Base-by-base conservation (phyloP, 2,797 vertebrate genomes). In the Sorex maritimensis region DNA sequence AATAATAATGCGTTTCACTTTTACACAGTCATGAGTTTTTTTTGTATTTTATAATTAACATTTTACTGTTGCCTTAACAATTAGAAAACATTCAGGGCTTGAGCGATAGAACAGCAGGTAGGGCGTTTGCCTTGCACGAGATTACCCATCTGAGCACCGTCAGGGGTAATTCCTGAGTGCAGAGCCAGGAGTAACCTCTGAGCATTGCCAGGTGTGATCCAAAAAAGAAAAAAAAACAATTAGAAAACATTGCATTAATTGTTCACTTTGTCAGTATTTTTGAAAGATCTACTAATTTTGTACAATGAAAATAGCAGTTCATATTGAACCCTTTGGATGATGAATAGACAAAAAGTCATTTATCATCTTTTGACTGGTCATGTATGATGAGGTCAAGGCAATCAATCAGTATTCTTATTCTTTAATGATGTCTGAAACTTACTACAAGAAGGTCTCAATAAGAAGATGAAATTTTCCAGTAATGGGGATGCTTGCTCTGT, bases 341-440 rank as follows among this genome's bases (percentile, higher is more conserved):
- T 91, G 97, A 96, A 91, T 81, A 95, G 94, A 89, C 49, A 73
- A 89, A 95, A 75, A 95, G 71, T 79, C 80, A 92, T 97, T 83
- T 92, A 96, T 97, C 95, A 95, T 19, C 0, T 26, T 5, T 83
- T 94, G 96, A 92, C 78, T 30, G 52, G 38, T 23, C 6, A 21
- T 14, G 19, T 73, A 94, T 23, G 86, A 77, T 49, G 80, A 81
- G 95, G 63, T 77, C 69, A 8, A 84, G 83, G 44, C 5, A 68
- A 94, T 95, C 93, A 95, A 96, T 97, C 96, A 94, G 82, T 65
- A 90, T 95, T 21, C 41, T 1, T 86, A 46, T 38, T 92, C 11
- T 96, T 93, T 77, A 46, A 73, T 85, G 81, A 69, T 87, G 55
- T 78, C 65, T 74, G n/a, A 69, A 86, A 10, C 46, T 81, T 61